Base-by-base conservation (phyloP, 2,113 vertebrate species). In the Gobio gobio region DNA sequence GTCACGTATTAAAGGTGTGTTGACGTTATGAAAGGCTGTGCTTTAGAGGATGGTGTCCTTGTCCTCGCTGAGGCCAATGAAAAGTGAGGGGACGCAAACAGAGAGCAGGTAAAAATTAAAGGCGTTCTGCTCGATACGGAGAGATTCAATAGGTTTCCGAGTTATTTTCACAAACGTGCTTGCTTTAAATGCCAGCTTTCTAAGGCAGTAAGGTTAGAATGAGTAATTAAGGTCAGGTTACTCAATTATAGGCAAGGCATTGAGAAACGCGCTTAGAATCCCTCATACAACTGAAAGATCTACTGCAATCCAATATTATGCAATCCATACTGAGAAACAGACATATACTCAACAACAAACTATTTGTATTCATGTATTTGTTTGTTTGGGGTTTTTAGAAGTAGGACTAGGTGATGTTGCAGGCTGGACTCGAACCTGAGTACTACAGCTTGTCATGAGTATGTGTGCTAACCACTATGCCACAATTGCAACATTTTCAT, bases 131-230 rank as follows among this genome's bases (percentile, higher is more conserved):
- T 43, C 75, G 20, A 83, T 66, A 16, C 84, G 20, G 58, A 79
- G 75, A 14, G 64, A 82, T 82, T 89, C 83, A 83, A 89, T 88
- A 89, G 84, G 87, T 81, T 88, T 85, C 86, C 33, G 59, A 76
- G 83, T 66, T 68, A 68, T 87, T 87, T 86, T 89, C 90, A 87
- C 87, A 84, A 78, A 66, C 78, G 86, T 64, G 87, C 72, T 5
- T 84, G 89, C 87, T 86, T 85, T 85, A 94, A 94, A 94, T 91
- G 91, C 90, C 93, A 93, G 83, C 90, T 88, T 87, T 84, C 54
- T n/a, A 68, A 89, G 72, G 75, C 72, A 20, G 61, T 10, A 40
- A 49, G 83, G 83, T 77, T 54, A 58, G 73, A 14, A 45, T 78
- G 80, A 74, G 66, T 91, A 90, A 91, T 91, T 86, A 89, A 85